These are phyloP conservation scores for Gymnoscopelus microlampas DNA, from an alignment of 2,797 vertebrate species.

Conservation along the genomic window DNA sequence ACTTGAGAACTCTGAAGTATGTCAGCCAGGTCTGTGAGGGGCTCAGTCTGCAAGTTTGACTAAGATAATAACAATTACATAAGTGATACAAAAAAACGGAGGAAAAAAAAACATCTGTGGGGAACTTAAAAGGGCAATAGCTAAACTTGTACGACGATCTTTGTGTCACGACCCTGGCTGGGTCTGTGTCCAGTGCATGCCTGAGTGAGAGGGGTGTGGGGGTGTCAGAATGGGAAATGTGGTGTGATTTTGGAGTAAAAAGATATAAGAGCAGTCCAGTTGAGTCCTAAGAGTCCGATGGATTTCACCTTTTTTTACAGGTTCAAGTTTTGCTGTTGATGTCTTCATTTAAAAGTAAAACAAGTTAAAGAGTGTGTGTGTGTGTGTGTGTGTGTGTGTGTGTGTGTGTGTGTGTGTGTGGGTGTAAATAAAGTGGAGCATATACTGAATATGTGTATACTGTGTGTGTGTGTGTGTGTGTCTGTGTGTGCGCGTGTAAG, in stretches of 20 bases:
- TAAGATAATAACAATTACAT: conserved; percentile 67
- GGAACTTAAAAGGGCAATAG: conserved; percentile 76
- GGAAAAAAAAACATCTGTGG: conserved; percentile 45
- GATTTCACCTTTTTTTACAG: conserved; percentile 62
- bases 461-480: conserved; percentile 34
- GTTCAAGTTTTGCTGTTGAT: conserved; percentile 84
- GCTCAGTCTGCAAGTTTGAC: conserved; percentile 78
- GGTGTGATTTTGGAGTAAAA: conserved; percentile 75
- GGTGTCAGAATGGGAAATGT: conserved; percentile 74
- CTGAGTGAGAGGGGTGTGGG: conserved; percentile 75
- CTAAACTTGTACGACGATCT: conserved; percentile 59
- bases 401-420: conserved; percentile 39
- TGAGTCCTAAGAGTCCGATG: conserved; percentile 75
- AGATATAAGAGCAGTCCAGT: conserved; percentile 78
- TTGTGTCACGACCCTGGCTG: conserved; percentile 68
- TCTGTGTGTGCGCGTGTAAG: conserved; percentile 44
- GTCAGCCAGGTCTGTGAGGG: conserved; percentile 64
- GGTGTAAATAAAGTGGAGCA: conserved; percentile 49
- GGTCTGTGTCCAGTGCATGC: conserved; percentile 80
- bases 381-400: conserved; percentile 51
- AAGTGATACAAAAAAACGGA: conserved; percentile 52
- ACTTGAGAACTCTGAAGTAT: conserved; percentile 52
- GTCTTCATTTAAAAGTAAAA: conserved; percentile 85
- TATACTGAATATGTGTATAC: conserved; percentile 50
- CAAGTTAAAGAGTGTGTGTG: conserved; percentile 33